A percentile compares a stretch with the other conserved stretches of the same genome.
Evolutionary conservation across 2,797 vertebrate species (phyloP).

Genomic region (Xiphorhynchus erythropygius): DNA sequence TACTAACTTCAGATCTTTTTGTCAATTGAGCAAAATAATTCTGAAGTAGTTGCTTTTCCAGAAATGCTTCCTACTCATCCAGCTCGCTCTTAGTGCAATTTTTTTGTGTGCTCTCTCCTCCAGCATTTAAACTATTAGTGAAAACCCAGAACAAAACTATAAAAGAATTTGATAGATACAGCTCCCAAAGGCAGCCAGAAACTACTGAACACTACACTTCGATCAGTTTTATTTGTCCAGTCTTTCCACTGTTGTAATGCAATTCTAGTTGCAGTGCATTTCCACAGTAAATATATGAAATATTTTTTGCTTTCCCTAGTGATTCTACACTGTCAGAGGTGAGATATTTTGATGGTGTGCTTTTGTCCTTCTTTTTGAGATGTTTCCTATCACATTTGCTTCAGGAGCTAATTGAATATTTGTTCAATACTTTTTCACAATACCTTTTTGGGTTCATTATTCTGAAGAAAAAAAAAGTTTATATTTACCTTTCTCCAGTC

Average conservation of each 20-base stretch:
- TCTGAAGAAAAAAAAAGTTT: neutral
- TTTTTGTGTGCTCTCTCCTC: neutral
- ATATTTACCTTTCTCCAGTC: neutral
- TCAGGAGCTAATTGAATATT: neutral
- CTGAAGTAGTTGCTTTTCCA: neutral
- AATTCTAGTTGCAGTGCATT: neutral
- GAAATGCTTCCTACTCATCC: neutral
- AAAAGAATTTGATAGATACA: neutral
- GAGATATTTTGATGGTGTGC: neutral
- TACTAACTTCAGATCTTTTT: neutral
- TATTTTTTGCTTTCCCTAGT: neutral
- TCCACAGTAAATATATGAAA: neutral
- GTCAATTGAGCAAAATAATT: neutral
- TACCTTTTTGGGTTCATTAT: neutral
- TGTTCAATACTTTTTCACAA: neutral
- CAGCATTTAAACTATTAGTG: neutral
- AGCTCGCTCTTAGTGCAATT: neutral
- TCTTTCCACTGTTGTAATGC: neutral
- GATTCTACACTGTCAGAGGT: neutral
- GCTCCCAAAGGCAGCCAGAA: neutral
- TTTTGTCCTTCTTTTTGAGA: neutral
- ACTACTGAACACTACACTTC: neutral
- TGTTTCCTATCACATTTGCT: neutral
- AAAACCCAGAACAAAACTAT: neutral
- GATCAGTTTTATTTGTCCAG: neutral